phyloP scores from a whole-genome alignment of 2,113 vertebrate genomes.

The Amia ocellicauda region DNA sequence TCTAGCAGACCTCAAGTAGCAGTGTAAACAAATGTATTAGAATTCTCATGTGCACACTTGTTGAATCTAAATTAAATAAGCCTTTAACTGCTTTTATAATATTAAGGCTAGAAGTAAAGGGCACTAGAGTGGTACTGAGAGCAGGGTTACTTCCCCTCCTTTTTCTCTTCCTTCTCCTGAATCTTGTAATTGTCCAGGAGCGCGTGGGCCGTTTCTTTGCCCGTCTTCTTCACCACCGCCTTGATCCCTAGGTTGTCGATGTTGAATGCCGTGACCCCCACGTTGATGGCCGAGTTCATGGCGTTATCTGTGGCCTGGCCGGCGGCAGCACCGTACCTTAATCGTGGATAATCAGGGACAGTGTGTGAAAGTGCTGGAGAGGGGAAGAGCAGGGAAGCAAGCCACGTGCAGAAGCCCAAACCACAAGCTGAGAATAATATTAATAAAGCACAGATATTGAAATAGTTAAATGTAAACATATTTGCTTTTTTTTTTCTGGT shows the following conservation, averaged over 20 bases:
- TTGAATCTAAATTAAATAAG: neutral
- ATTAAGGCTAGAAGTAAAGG: slow-evolving; percentile 44
- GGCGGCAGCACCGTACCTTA: slow-evolving; percentile 86
- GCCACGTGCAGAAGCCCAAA: slow-evolving; percentile 34
- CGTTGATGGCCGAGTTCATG: slow-evolving; percentile 89
- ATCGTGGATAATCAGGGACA: slow-evolving; percentile 36
- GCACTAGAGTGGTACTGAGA: slow-evolving; percentile 1
- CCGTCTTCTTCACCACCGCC: slow-evolving; percentile 88
- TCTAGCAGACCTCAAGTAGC: neutral
- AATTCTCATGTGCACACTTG: neutral
- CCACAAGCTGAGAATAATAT: neutral
- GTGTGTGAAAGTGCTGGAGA: neutral
- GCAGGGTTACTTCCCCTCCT: slow-evolving; percentile 37
- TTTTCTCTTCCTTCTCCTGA: slow-evolving; percentile 48
- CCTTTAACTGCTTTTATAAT: slow-evolving; percentile 10
- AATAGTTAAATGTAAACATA: neutral
- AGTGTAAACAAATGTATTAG: neutral
- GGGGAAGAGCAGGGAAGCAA: slow-evolving; percentile 11
- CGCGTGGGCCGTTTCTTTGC: slow-evolving; percentile 81
- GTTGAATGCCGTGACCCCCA: slow-evolving; percentile 89
- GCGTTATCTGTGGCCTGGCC: slow-evolving; percentile 87
- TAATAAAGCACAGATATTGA: neutral
- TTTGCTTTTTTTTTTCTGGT: too few species aligned
- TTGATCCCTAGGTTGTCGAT: slow-evolving; percentile 93
- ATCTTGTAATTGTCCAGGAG: slow-evolving; percentile 88